Evolutionary conservation across 2,888 invertebrate species (phyloP), one percentile per base, ranked within the genome.

Genomic region (Idaea dimidiata): DNA sequence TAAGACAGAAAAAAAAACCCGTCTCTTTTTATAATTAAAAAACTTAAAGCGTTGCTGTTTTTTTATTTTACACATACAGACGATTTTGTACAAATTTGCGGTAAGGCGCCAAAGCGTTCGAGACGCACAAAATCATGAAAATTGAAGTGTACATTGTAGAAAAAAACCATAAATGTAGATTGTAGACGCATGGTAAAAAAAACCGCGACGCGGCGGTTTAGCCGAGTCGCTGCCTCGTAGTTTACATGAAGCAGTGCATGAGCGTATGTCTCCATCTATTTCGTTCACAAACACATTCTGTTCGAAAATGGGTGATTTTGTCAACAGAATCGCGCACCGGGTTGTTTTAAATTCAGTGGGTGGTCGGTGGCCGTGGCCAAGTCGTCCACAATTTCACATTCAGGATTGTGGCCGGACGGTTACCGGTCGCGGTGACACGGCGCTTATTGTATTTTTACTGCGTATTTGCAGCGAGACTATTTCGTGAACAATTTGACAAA

Each of bases 391-490:
- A 43, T 43, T 43, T 43, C 14, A 69, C 72, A 70, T 67, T 72
- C 69, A 43, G 74, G 76, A 73, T 75, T 75, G 75, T 72, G 71
- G 43, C 43, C 43, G 24, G 24, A 1, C 24, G 24, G 24, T 24
- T 5, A 24, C 24, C 10, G 43, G 43, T 71, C 62, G 65, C 33
- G 65, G 74, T 75, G 80, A 78, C 81, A 78, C 77, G 63, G 80
- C 77, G 74, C 80, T 82, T 82, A 83, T 83, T 84, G 82, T 83
- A 80, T 84, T 82, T 76, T 73, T 73, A 75, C 71, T 75, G 68
- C 67, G 70, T 67, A 66, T 66, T 68, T 68, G 70, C 64, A 67
- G 67, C 70, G 66, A 68, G 67, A 62, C 65, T 65, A 62, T 71
- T 75, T 69, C 66, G 67, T 72, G 71, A 67, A 70, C 67, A 72